Percentiles rank a stretch among this genome's conserved stretches.
Evolutionary conservation across 2,888 invertebrate species (phyloP).

Genomic region (Lithophane semibrunnea): DNA sequence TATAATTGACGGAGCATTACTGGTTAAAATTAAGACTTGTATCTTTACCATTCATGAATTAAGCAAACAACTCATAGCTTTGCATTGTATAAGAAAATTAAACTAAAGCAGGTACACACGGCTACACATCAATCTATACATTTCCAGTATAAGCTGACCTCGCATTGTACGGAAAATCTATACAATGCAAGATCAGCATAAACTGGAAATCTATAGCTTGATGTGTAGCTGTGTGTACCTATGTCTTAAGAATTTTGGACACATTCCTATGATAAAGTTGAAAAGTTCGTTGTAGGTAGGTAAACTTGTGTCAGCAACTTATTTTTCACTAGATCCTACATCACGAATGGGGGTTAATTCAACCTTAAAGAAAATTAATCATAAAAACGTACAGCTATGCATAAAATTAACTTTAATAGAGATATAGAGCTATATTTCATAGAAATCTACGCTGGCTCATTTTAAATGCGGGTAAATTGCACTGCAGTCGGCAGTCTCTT

Average conservation of each 20-base stretch:
- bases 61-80: too few relatives aligned
- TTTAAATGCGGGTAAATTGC: constrained; percentile 56
- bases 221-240: too few relatives aligned
- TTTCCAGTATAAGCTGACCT: too few relatives aligned
- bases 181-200: too few relatives aligned
- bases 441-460: constrained; percentile 49
- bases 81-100: not conserved
- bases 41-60: too few relatives aligned
- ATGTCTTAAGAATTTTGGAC: not conserved
- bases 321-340: not conserved
- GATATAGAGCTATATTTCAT: constrained; percentile 29
- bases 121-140: too few relatives aligned
- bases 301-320: not conserved
- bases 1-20: too few relatives aligned
- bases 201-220: too few relatives aligned
- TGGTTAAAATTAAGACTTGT: too few relatives aligned
- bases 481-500: constrained; percentile 43
- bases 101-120: too few relatives aligned
- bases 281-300: too few relatives aligned
- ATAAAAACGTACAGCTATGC: constrained; percentile 4
- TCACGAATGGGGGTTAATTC: not conserved
- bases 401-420: constrained; percentile 30
- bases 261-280: not conserved
- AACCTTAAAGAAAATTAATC: not conserved
- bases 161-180: too few relatives aligned